These are phyloP conservation scores for Anguilla pacifica DNA, from an alignment of 2,797 vertebrate species.

Conservation along the genomic window DNA sequence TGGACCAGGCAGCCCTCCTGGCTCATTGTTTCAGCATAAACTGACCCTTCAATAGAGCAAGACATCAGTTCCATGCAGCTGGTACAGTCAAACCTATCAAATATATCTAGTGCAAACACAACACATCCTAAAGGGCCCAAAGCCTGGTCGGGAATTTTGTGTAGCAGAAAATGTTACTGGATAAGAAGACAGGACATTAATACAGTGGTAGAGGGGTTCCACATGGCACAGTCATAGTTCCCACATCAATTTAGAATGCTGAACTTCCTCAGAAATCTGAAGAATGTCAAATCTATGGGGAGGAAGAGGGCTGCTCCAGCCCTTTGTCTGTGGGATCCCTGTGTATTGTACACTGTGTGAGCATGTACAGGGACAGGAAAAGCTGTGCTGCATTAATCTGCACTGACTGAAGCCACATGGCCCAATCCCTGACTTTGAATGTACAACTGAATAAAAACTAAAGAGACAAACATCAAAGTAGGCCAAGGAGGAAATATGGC, in stretches of 20 bases:
- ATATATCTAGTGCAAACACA: neutral
- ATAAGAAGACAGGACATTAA: neutral
- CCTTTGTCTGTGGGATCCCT: neutral
- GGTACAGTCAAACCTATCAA: neutral
- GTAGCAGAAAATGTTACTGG: neutral
- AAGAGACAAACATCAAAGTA: neutral
- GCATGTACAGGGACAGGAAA: neutral
- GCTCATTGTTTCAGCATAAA: neutral
- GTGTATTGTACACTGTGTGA: neutral
- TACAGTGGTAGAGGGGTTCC: neutral
- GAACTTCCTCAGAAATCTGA: constrained; percentile 65
- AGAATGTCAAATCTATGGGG: constrained; percentile 48
- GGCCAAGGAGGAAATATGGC: neutral
- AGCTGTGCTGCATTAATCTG: constrained; percentile 9
- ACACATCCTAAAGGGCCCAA: neutral
- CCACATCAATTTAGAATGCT: constrained; percentile 45
- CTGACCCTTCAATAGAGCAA: too few relatives aligned
- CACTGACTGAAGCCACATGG: neutral
- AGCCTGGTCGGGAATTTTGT: neutral
- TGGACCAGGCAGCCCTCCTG: neutral
- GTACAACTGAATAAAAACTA: neutral
- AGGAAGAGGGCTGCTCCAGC: neutral
- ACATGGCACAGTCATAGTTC: neutral
- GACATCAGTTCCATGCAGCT: too few relatives aligned
- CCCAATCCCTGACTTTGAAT: neutral